Percentiles rank a stretch among this genome's conserved stretches.
These are phyloP conservation scores for Anas platyrhynchos DNA, from an alignment of 2,113 vertebrate genomes.

Conservation along the genomic window DNA sequence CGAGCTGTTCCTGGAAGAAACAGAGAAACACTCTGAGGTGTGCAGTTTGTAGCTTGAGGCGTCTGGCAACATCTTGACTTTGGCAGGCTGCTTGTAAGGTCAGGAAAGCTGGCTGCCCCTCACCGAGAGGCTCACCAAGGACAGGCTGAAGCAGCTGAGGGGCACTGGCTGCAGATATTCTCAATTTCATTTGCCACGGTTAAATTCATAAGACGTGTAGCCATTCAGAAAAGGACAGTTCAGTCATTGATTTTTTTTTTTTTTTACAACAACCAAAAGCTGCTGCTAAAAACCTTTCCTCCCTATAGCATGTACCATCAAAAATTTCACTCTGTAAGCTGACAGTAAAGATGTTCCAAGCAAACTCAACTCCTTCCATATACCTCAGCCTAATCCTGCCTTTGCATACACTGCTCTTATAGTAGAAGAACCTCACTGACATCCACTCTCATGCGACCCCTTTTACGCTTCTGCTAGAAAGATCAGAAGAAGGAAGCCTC, in stretches of 20 bases:
- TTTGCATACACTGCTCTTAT: neutral
- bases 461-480: slow-evolving; percentile 36
- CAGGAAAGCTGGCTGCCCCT: neutral
- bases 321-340: neutral
- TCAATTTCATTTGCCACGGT: neutral
- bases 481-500: slow-evolving; percentile 38
- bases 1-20: neutral
- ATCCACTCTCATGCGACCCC: slow-evolving; percentile 17
- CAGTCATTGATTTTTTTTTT: neutral
- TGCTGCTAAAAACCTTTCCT: neutral
- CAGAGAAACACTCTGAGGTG: neutral
- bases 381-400: neutral
- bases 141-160: neutral
- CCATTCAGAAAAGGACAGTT: neutral
- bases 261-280: neutral
- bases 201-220: neutral
- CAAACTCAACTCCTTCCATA: neutral
- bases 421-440: neutral
- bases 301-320: neutral
- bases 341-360: neutral
- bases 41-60: neutral
- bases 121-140: neutral
- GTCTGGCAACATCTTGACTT: neutral
- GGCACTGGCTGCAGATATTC: neutral
- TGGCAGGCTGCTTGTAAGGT: neutral